These are phyloP conservation scores for Gymnocephalus cernua DNA, from an alignment of 2,113 vertebrate species.

Conservation along the genomic window DNA sequence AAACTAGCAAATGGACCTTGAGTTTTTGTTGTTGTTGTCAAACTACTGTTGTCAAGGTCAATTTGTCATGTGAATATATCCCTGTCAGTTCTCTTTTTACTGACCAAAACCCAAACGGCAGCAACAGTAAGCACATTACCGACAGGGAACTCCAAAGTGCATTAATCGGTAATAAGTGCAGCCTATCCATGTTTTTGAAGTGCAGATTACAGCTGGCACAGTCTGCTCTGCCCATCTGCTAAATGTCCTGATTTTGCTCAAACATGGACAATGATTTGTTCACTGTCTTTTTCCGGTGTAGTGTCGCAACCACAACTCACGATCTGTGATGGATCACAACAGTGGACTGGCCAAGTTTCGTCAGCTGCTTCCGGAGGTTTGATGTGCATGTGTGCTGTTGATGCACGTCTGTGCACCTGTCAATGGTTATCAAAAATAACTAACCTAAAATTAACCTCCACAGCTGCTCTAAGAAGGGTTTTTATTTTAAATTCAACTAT, in stretches of 20 bases:
- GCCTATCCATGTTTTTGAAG: constrained; percentile 45
- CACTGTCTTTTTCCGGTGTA: neutral
- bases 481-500: constrained; percentile 10
- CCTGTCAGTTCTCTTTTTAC: neutral
- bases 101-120: constrained; percentile 19
- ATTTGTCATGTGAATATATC: neutral
- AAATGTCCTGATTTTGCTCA: constrained; percentile 53
- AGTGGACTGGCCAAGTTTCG: neutral
- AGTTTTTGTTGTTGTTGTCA: neutral
- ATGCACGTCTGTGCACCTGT: constrained; percentile 19
- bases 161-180: constrained; percentile 51
- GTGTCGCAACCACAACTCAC: neutral
- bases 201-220: constrained; percentile 53
- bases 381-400: neutral
- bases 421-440: constrained; percentile 23
- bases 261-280: constrained; percentile 16
- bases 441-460: constrained; percentile 13
- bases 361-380: neutral
- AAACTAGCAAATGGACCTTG: neutral
- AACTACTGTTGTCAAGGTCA: neutral
- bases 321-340: constrained; percentile 5
- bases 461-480: constrained; percentile 20
- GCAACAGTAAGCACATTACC: constrained; percentile 34
- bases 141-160: constrained; percentile 34
- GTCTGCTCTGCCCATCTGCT: constrained; percentile 59